Percentiles rank a stretch among this genome's conserved stretches.
phyloP scores from a whole-genome alignment of 1,140 invertebrate species.

The Nasonia longicornis region DNA sequence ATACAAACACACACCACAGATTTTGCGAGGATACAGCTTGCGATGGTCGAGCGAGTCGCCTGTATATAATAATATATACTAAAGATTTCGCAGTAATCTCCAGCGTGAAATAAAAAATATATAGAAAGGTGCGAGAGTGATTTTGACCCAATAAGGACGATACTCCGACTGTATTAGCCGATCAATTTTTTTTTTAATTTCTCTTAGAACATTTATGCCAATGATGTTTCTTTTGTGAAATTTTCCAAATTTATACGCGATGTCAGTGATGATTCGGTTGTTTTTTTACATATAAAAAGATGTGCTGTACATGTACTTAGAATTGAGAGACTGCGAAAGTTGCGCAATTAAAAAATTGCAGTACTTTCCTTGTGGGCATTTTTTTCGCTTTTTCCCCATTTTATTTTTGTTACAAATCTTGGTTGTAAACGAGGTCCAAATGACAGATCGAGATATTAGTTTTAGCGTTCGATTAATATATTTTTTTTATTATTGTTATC shows the following conservation, averaged over 20 bases:
- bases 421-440: constrained; percentile 11
- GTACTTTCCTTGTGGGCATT: not conserved
- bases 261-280: not conserved
- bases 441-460: constrained; percentile 4
- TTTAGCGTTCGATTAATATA: constrained; percentile 4
- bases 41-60: not conserved
- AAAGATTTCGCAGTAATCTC: not conserved
- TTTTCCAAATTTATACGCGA: not conserved
- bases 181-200: not conserved
- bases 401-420: constrained; percentile 8
- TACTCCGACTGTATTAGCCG: not conserved
- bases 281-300: not conserved
- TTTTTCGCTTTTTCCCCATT: constrained; percentile 25
- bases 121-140: not conserved
- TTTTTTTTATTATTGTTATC: constrained; percentile 25
- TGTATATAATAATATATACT: not conserved
- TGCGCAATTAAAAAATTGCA: not conserved
- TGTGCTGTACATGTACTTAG: not conserved
- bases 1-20: too few species aligned
- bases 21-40: too few species aligned
- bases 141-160: not conserved
- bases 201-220: not conserved
- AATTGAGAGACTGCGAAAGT: not conserved
- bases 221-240: not conserved
- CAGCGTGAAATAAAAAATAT: not conserved